Evolutionary conservation across 1,140 invertebrate species (phyloP), one percentile per base, ranked within the genome.

Genomic region (Berghia stephanieae): DNA sequence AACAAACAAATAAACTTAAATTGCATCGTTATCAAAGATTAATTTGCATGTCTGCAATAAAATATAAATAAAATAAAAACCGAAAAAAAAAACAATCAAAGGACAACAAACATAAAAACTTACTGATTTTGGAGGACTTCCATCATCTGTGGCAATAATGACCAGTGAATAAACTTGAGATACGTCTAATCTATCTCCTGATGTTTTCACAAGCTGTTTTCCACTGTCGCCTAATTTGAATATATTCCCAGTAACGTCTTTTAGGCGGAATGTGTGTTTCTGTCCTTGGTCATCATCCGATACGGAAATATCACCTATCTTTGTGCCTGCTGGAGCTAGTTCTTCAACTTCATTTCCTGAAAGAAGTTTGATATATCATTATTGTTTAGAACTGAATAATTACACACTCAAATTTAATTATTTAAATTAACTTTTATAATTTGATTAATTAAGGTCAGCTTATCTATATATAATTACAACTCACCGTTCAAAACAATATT

Each of bases 271-370:
- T n/a, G 70, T 75, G 24, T 80, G 77, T 36, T 42, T 69, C 55
- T 83, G 81, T 16, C 44, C 68, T n/a, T 21, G n/a, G 42, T 83
- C 83, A 57, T 83, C 79, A 69, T 83, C 83, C 27, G 40, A 46
- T 5, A 80, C 81, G 0, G 72, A 75, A 36, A 83, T 46, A 16
- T 34, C 40, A 10, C 83, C 83, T 36, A 83, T 77, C 4, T 34
- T 27, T 2, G 46, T 79, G 13, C 75, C 81, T n/a, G 74, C n/a
- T 21, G 36, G 0, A 10, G 79, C 77, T 40, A 66, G 36, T 13
- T 78, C 79, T 24, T 79, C 71, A 3, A 82, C 70, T 55, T 80
- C 78, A 66, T 77, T 71, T 18, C 38, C 81, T 82, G 74, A 52
- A 71, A 57, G 24, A 46, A 8, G 34, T 34, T 8, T 16, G 49